Evolutionary conservation across 92 coral and sea anemone genomes (phyloP), one percentile per base, ranked within the genome.

Genomic region (Bergia puertoricense): DNA sequence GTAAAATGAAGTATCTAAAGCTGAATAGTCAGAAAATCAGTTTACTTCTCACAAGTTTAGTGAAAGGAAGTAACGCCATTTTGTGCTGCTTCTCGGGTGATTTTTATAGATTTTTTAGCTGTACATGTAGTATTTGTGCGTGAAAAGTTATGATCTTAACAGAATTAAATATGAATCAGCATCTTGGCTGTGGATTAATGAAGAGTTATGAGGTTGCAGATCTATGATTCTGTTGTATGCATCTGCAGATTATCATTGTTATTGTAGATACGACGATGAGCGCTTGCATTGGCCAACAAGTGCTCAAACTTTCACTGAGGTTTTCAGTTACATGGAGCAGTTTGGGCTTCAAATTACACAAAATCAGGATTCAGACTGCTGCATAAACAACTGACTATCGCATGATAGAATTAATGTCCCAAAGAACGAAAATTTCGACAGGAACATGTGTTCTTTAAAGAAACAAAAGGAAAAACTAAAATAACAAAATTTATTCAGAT

Each of bases 401-500:
- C 22, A 79, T 23, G 82, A 79, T 79, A 67, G 4, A 44, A 71
- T 56, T 13, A 46, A 13, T 71, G 41, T 51, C 23, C 30, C 37
- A 36, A 69, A 36, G 66, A 48, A 9, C 42, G 45, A 36, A 71
- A 69, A 71, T 6, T 38, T 69, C 45, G 38, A 13, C 22, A 71
- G 66, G 10, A 71, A 44, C 75, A 69, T 48, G 62, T 72, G 77
- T 76, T 72, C 79, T 50, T 71, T 37, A 4, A 45, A 73, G 73
- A 74, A 36, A 69, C 77, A 84, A 71, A 20, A 69, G 37, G 30
- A 15, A 36, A 7, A 20, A n/a, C n/a, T 50, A 36, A 41, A 38
- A 71, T 62, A 11, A 43, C 3, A 65, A 82, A 46, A 69, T 84
- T 23, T 84, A 69, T 71, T 69, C 87, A 84, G 57, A 46, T 72